phyloP scores from a whole-genome alignment of 2,888 invertebrate species.

The Yponomeuta malinellus region DNA sequence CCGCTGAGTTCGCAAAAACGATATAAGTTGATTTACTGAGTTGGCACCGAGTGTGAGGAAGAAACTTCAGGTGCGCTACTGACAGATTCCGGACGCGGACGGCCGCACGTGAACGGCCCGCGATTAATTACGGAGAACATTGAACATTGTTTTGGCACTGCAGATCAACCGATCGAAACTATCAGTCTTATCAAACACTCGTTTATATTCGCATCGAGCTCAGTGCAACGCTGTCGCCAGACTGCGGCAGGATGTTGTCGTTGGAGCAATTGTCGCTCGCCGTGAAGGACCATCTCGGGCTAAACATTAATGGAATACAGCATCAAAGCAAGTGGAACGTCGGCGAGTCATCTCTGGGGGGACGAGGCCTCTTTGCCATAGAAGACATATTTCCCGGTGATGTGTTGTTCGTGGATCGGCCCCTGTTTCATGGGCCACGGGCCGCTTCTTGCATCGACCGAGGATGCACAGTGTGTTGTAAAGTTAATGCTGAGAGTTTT shows the following conservation, averaged over 20 bases:
- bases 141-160: slow-evolving; percentile 50
- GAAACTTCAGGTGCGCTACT: slow-evolving; percentile 42
- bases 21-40: slow-evolving; percentile 29
- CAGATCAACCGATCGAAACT: slow-evolving; percentile 45
- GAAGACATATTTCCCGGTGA: slow-evolving; percentile 81
- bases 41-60: slow-evolving; percentile 50
- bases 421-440: slow-evolving; percentile 82
- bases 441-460: slow-evolving; percentile 69
- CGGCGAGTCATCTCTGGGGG: slow-evolving; percentile 76
- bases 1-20: slow-evolving; percentile 30
- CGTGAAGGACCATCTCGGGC: slow-evolving; percentile 63
- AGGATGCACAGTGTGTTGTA: slow-evolving; percentile 80
- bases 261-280: slow-evolving; percentile 67
- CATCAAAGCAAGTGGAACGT: slow-evolving; percentile 75
- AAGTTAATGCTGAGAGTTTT: slow-evolving; percentile 51
- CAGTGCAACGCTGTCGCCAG: slow-evolving; percentile 61
- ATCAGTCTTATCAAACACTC: slow-evolving; percentile 57
- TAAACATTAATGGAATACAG: slow-evolving; percentile 36
- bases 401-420: slow-evolving; percentile 81
- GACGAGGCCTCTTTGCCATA: slow-evolving; percentile 82
- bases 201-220: slow-evolving; percentile 57
- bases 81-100: slow-evolving; percentile 2
- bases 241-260: slow-evolving; percentile 70
- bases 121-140: slow-evolving; percentile 55
- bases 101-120: slow-evolving; percentile 22